These are phyloP conservation scores for Dissostichus mawsoni DNA, from an alignment of 2,113 vertebrate species.

Conservation along the genomic window DNA sequence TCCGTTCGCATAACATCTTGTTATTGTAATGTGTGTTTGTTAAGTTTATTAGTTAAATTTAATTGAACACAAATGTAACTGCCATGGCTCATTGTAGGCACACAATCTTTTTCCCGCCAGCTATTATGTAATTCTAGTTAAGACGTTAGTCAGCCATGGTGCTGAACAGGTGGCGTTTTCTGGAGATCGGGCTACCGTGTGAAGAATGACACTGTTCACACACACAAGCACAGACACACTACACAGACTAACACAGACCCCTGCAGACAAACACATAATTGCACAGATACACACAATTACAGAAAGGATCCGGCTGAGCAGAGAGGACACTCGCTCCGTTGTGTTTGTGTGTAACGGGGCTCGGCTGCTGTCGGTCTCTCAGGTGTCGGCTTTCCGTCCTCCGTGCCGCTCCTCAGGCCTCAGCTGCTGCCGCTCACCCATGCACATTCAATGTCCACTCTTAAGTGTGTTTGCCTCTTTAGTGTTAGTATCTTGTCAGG, in stretches of 20 bases:
- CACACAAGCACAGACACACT: neutral
- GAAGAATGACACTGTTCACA: slow-evolving; percentile 32
- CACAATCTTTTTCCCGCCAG: neutral
- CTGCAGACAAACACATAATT: slow-evolving; percentile 19
- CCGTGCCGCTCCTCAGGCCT: slow-evolving; percentile 16
- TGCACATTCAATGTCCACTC: neutral
- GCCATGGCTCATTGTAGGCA: neutral
- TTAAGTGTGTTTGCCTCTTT: neutral
- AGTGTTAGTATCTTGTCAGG: neutral
- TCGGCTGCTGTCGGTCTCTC: slow-evolving; percentile 29
- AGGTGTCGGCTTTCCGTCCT: slow-evolving; percentile 47
- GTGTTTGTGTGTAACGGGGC: slow-evolving; percentile 37
- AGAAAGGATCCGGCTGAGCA: slow-evolving; percentile 23
- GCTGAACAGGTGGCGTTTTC: slow-evolving; percentile 55
- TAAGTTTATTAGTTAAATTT: neutral
- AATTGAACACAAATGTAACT: neutral
- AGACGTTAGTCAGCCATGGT: neutral
- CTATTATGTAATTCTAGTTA: slow-evolving; percentile 4
- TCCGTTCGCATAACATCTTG: too few relatives aligned
- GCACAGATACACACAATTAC: slow-evolving; percentile 20
- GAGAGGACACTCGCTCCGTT: slow-evolving; percentile 34
- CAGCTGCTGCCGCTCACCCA: slow-evolving; percentile 19
- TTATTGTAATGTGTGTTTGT: neutral
- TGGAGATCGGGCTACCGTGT: slow-evolving; percentile 39
- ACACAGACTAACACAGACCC: slow-evolving; percentile 1